Evolutionary conservation across 2,797 vertebrate genomes (phyloP), one percentile per base, ranked within the genome.

Genomic region (Pseudomugil tenellus): DNA sequence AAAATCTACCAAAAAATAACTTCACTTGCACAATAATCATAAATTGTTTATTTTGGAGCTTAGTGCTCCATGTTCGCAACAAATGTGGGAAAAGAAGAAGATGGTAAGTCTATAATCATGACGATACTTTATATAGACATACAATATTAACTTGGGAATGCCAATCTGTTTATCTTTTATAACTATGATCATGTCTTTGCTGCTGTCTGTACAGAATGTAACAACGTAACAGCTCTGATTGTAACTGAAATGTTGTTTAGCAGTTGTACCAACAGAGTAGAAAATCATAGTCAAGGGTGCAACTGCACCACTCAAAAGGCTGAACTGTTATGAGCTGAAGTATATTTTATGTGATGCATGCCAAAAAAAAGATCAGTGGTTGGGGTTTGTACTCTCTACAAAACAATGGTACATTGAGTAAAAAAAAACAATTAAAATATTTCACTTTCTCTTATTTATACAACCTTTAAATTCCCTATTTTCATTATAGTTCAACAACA

Each of bases 11-110:
- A 12, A 52, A 21, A 21, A 3, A 2, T 19, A 61, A 31, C 16
- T 57, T 62, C 49, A 87, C 64, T 76, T 84, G 79, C 63, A 74
- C 70, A 66, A 60, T 89, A 90, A 89, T 21, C 1, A 55, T 63
- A 21, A 79, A 85, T 71, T 86, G 67, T 71, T 83, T 86, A 66
- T 69, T 72, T 84, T 84, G 81, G 73, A 77, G 84, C 74, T 0
- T 46, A 63, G 61, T 70, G 56, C 68, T 84, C 75, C 31, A 0
- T 65, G 58, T 26, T 72, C 59, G 35, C 70, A 58, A 51, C 61
- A 88, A 73, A 84, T 79, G 39, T 75, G 72, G 63, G 29, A 63
- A 70, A 77, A 68, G 59, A 74, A 69, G 28, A 66, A 60, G 53
- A 12, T 3, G 74, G 75, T 88, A 80, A 83, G 74, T 87, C 61